These are phyloP conservation scores for Macrosteles quadrilineatus DNA, from an alignment of 1,140 invertebrate genomes.

Conservation along the genomic window DNA sequence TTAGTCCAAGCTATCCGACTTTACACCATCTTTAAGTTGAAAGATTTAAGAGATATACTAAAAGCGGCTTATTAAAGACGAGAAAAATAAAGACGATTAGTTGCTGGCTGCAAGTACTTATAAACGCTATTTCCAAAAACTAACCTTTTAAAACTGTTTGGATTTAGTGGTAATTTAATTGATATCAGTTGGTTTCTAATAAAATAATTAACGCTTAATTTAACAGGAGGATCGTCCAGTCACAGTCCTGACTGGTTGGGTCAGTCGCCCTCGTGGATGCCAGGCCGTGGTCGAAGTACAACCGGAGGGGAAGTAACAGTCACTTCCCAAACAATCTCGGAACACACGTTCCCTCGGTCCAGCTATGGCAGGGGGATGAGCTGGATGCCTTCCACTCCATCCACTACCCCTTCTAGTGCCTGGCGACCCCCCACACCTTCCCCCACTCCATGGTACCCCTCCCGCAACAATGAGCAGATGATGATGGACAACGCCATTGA, in stretches of 20 bases:
- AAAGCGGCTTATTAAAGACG: too few species aligned
- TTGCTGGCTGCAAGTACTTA: too few species aligned
- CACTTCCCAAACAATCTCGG: slow-evolving; percentile 8
- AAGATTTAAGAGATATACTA: too few species aligned
- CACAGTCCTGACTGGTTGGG: slow-evolving; percentile 2
- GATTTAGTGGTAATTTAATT: too few species aligned
- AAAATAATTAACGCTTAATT: too few species aligned
- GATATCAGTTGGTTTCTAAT: too few species aligned
- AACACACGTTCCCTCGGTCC: slow-evolving; percentile 34
- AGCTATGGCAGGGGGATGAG: slow-evolving; percentile 54
- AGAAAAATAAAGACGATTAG: too few species aligned
- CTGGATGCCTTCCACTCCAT: slow-evolving; percentile 45
- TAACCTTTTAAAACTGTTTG: too few species aligned
- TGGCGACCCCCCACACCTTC: slow-evolving; percentile 46
- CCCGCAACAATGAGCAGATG: slow-evolving; percentile 50
- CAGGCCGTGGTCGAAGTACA: slow-evolving; percentile 37
- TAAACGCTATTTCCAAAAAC: too few species aligned
- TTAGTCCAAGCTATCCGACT: too few species aligned
- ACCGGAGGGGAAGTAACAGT: neutral
- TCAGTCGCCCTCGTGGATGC: slow-evolving; percentile 34
- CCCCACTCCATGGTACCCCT: slow-evolving; percentile 44
- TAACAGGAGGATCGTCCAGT: neutral
- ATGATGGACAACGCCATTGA: slow-evolving; percentile 57
- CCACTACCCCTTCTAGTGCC: slow-evolving; percentile 39
- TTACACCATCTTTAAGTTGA: too few species aligned